Evolutionary conservation across 2,888 invertebrate genomes (phyloP), one percentile per base, ranked within the genome.

Genomic region (Chymomyza procnemis): DNA sequence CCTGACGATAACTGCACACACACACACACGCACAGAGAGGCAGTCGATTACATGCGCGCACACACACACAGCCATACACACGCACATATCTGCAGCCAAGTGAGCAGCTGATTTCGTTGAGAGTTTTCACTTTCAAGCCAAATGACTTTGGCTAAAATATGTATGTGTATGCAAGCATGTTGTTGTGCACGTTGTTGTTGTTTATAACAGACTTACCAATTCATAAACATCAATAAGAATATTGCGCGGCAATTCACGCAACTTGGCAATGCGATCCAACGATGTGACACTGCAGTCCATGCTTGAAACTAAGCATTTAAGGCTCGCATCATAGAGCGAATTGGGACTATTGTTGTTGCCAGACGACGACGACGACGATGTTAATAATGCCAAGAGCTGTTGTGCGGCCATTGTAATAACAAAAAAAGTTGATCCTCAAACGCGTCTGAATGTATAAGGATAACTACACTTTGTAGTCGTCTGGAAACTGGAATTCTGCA

Each of bases 221-320:
- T 88, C 85, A 73, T 91, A 91, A 66, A 91, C 89, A 84, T 91
- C 91, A 62, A 89, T 88, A 50, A 90, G 88, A 46, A 91, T 79
- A 68, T 85, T 88, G 41, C 88, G 88, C 63, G 91, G 91, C 74
- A 91, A 67, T 67, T 88, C 88, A 6, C 89, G 88, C 66, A 91
- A 68, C 61, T 88, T 85, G 67, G 87, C 81, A 56, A 90, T 88
- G 61, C 85, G 86, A 64, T 90, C 82, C 77, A 91, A 69, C 34
- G 83, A 85, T 52, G 82, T 62, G 57, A 89, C 89, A 79, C 87
- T 90, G 66, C 87, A 87, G 74, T 90, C 88, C 68, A 90, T 80
- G 71, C 88, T 86, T 22, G 79, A 71, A 59, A 90, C 90, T 74
- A 89, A 88, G 62, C 86, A 80, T 21, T 67, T 61, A 66, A 91